Evolutionary conservation across 2,888 invertebrate species (phyloP).

Genomic region (Lagria hirta): DNA sequence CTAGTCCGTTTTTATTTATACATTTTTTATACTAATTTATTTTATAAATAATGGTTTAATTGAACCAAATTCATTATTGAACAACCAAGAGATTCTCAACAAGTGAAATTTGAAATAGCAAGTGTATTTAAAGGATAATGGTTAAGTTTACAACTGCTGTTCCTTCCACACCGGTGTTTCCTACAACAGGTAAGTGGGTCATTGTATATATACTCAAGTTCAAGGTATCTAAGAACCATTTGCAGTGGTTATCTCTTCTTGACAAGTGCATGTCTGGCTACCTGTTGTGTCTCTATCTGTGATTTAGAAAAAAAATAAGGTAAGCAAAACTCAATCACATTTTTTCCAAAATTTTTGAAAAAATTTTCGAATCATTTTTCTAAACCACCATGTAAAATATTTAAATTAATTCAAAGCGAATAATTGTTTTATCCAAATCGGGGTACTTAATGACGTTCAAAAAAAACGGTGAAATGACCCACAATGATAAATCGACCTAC

Average conservation of each 20-base stretch:
- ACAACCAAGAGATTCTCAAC: constrained; percentile 12
- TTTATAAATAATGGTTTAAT: constrained; percentile 12
- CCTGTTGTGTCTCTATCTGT: constrained; percentile 31
- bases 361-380: too few relatives aligned
- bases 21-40: constrained; percentile 7
- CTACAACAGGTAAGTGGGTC: constrained; percentile 66
- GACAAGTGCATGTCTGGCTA: constrained; percentile 35
- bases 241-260: constrained; percentile 46
- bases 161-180: constrained; percentile 14
- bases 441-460: too few relatives aligned
- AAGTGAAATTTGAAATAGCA: constrained; percentile 6
- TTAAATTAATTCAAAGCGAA: too few relatives aligned
- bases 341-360: too few relatives aligned
- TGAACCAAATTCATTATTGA: constrained; percentile 13
- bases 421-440: too few relatives aligned
- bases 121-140: constrained; percentile 5
- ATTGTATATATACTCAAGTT: constrained; percentile 80
- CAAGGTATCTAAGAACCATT: constrained; percentile 68
- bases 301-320: constrained; percentile 32
- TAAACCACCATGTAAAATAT: too few relatives aligned
- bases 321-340: constrained; percentile 29
- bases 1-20: constrained; percentile 9
- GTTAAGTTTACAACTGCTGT: constrained; percentile 26
- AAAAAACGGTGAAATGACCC: too few relatives aligned
- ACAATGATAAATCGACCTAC: too few relatives aligned